Base-by-base conservation (phyloP, 2,888 invertebrate species). In the Tiliacea citrago region DNA sequence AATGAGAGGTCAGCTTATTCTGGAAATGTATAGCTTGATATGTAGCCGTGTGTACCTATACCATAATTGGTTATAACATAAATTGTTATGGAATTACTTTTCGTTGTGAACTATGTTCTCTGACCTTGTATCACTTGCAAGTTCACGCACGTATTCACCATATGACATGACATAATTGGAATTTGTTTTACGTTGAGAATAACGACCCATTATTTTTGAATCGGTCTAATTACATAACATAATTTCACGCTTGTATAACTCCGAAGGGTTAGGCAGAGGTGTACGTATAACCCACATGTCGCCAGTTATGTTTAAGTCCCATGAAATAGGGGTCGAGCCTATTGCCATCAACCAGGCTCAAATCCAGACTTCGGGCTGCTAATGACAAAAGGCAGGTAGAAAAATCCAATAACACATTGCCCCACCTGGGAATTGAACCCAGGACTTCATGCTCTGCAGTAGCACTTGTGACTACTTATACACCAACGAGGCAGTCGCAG, bases 181-280 rank as follows among this genome's bases (percentile, higher is more conserved):
- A 62, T 71, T 29, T 29, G 35, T 68, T 77, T 66, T 58, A 49
- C 68, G 67, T 61, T 47, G n/a, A 61, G 13, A 75, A 60, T 60
- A 18, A 61, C 60, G 24, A 47, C 8, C 39, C 42, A 49, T 78
- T 61, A 29, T 55, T 55, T 55, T 45, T 55, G 24, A 13, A 55
- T n/a, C 13, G 55, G 13, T 24, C 55, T 55, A 55, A 12, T 13
- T 55, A 55, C 13, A 13, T 55, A 13, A 55, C 24, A 53, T n/a
- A n/a, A 55, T 24, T 0, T 55, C n/a, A 55, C 6, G 53, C n/a
- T n/a, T 24, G 12, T n/a, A 16, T 1, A 24, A 2, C n/a, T 2
- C 24, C 12, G 6, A 55, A 16, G 24, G 7, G 55, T 7, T 24
- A 1, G 16, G 24, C 16, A 24, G 24, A 24, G 55, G 24, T 24